A percentile compares a stretch with the other conserved stretches of the same genome.
Evolutionary conservation across 2,888 invertebrate species (phyloP).

Genomic region (Coelopa pilipes): DNA sequence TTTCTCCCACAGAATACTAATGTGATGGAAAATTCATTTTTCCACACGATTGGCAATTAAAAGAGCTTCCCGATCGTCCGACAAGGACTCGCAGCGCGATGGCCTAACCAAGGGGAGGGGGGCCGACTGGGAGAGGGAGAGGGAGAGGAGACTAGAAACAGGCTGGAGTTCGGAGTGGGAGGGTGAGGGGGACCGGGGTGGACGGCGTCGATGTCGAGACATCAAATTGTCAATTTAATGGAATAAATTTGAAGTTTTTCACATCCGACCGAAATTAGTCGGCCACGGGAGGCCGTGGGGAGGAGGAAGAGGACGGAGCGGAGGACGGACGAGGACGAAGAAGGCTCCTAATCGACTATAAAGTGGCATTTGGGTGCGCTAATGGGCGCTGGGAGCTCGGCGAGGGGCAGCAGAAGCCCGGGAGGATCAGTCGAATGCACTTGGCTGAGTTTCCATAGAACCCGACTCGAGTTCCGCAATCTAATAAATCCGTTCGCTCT

Average conservation of each 20-base stretch:
- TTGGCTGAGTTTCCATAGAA: too few species aligned
- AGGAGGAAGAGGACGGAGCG: not conserved
- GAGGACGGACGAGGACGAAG: not conserved
- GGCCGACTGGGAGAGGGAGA: not conserved
- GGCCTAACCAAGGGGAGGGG: slow-evolving; percentile 36
- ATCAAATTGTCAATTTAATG: slow-evolving; percentile 33
- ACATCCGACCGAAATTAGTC: slow-evolving; percentile 4
- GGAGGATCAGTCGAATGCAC: too few species aligned
- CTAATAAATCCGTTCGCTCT: too few species aligned
- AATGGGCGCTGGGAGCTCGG: not conserved
- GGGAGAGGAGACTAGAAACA: not conserved
- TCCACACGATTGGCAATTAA: slow-evolving; percentile 66
- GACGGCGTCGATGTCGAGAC: slow-evolving; percentile 52
- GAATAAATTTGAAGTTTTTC: slow-evolving; percentile 15
- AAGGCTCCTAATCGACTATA: not conserved
- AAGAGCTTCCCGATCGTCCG: slow-evolving; percentile 56
- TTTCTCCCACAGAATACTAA: slow-evolving; percentile 65
- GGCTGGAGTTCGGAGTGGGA: too few species aligned
- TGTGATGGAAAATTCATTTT: slow-evolving; percentile 66
- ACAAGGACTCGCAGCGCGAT: not conserved
- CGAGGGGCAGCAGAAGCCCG: too few species aligned
- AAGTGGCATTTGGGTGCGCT: slow-evolving; percentile 1
- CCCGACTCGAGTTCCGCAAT: too few species aligned
- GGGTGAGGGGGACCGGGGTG: not conserved
- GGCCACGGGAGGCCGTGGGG: not conserved